Percentiles rank a stretch among this genome's conserved stretches.
These are phyloP conservation scores for Alosa sapidissima DNA, from an alignment of 2,797 vertebrate genomes.

Conservation along the genomic window DNA sequence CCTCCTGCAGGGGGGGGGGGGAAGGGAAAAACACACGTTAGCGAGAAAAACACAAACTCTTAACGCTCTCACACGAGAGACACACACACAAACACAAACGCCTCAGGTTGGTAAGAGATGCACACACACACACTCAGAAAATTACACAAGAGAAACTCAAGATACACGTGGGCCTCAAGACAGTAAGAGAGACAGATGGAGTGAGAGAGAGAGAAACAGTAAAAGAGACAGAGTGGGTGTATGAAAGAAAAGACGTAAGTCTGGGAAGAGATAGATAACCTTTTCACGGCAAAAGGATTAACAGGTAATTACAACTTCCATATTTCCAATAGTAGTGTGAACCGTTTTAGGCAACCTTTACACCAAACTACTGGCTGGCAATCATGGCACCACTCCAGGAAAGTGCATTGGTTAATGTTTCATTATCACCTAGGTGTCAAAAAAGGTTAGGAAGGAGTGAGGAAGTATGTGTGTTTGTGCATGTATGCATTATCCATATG, in stretches of 20 bases:
- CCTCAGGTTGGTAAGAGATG: background rate
- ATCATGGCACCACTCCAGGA: background rate
- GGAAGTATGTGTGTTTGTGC: too few relatives aligned
- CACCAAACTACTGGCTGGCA: background rate
- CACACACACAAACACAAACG: background rate
- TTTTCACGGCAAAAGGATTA: background rate
- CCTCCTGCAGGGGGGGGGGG: conserved; percentile 62
- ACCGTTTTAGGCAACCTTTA: background rate
- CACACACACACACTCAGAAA: background rate
- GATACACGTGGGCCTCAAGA: background rate
- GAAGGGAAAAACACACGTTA: background rate
- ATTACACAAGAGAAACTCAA: background rate
- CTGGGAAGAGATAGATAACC: background rate
- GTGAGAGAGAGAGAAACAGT: background rate
- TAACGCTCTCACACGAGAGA: background rate
- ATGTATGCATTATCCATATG: background rate
- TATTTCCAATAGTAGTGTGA: background rate
- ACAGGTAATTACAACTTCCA: background rate
- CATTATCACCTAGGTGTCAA: background rate
- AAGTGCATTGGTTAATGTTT: too few relatives aligned
- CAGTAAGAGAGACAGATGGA: background rate
- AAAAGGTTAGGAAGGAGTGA: too few relatives aligned
- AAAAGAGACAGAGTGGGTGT: background rate
- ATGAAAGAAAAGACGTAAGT: background rate
- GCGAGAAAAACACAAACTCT: background rate